A percentile compares a stretch with the other conserved stretches of the same genome.
These are phyloP conservation scores for Empidonax traillii DNA, from an alignment of 2,113 vertebrate species.

Conservation along the genomic window DNA sequence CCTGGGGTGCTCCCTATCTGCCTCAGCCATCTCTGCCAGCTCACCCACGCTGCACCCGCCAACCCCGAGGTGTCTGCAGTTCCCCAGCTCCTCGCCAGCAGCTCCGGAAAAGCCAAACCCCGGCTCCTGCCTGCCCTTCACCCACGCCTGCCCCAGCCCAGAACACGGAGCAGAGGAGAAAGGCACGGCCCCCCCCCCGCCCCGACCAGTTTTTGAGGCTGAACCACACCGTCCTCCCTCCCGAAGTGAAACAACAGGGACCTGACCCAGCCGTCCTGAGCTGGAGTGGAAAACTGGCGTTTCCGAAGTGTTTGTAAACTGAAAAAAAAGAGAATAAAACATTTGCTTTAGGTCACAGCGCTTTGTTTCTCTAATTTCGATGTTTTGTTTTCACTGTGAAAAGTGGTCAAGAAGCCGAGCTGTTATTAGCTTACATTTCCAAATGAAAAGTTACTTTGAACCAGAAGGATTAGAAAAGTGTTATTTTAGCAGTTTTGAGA, in stretches of 20 bases:
- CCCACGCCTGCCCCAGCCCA: neutral
- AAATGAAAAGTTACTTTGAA: neutral
- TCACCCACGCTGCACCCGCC: neutral
- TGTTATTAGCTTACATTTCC: neutral
- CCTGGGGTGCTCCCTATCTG: neutral
- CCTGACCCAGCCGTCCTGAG: rapidly evolving
- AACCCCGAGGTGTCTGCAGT: neutral
- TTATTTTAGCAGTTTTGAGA: slow-evolving; percentile 13
- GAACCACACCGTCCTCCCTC: rapidly evolving
- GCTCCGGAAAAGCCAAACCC: neutral
- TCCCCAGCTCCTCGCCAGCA: neutral
- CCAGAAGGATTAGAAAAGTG: neutral
- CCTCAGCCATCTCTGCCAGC: slow-evolving; percentile 23
- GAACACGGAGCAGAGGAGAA: neutral
- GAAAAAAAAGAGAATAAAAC: neutral
- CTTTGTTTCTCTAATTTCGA: neutral
- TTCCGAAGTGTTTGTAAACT: neutral
- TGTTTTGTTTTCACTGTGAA: neutral
- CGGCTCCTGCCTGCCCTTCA: neutral
- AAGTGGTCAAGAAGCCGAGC: neutral
- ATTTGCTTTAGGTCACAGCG: neutral
- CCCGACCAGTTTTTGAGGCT: rapidly evolving
- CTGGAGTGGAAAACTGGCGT: rapidly evolving
- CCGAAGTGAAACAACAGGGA: neutral
- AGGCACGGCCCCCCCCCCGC: rapidly evolving